phyloP scores from a whole-genome alignment of 2,888 invertebrate species.

The Pristionchus arcanus region DNA sequence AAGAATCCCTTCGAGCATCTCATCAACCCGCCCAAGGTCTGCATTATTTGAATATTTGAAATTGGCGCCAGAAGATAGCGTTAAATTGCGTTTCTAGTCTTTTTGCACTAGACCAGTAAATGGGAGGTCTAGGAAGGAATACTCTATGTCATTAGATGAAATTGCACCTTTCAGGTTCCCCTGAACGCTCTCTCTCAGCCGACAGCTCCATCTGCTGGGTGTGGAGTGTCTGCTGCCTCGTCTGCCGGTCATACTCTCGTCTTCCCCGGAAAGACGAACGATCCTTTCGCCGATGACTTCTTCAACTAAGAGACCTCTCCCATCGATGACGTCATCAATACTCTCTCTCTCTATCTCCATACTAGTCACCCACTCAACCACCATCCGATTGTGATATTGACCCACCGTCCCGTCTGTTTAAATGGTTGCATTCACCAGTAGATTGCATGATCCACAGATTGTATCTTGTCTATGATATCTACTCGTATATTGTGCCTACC shows the following conservation, averaged over 20 bases:
- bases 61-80: not conserved
- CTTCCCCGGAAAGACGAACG: slow-evolving; percentile 59
- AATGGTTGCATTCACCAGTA: not conserved
- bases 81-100: not conserved
- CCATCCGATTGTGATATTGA: slow-evolving; percentile 49
- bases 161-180: slow-evolving; percentile 53
- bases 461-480: not conserved
- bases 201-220: not conserved
- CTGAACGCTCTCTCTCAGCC: slow-evolving; percentile 60
- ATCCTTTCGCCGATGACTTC: slow-evolving; percentile 71
- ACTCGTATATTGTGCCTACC: not conserved
- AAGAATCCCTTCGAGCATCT: slow-evolving; percentile 78
- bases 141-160: not conserved
- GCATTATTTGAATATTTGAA: not conserved
- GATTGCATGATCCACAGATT: not conserved
- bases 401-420: not conserved
- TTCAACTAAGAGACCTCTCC: slow-evolving; percentile 61
- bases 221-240: not conserved
- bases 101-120: not conserved
- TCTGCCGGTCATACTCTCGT: slow-evolving; percentile 29
- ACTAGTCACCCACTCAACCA: slow-evolving; percentile 29
- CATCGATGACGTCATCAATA: slow-evolving; percentile 24
- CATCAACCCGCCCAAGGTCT: slow-evolving; percentile 76
- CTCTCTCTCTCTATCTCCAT: not conserved
- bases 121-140: not conserved